Evolutionary conservation across 2,797 vertebrate species (phyloP).

Genomic region (Danio tinwini): DNA sequence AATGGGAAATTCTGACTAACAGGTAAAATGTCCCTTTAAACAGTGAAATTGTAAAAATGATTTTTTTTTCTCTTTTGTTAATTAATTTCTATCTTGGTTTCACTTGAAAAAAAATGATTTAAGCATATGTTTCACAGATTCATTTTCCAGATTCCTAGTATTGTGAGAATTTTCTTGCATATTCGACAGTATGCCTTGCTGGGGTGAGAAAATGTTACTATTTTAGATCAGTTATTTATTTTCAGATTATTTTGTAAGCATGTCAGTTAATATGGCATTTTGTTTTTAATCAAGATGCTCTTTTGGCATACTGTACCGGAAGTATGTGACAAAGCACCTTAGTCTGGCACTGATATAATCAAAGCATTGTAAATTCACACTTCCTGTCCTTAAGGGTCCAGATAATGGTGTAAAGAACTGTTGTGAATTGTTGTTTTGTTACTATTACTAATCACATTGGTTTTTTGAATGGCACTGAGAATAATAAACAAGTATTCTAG

Average conservation of each 20-base stretch:
- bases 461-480: slow-evolving; percentile 30
- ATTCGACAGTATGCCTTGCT: background rate
- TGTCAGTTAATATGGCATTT: background rate
- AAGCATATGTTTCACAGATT: background rate
- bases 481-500: slow-evolving; percentile 34
- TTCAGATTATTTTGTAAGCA: background rate
- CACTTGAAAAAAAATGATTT: background rate
- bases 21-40: no score
- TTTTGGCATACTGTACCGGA: slow-evolving; percentile 34
- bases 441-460: background rate
- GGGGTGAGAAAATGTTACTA: slow-evolving; percentile 21
- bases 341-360: slow-evolving; percentile 49
- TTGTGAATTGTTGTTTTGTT: background rate
- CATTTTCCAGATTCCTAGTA: background rate
- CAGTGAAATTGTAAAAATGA: background rate
- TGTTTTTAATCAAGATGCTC: slow-evolving; percentile 6
- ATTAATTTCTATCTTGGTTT: background rate
- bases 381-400: slow-evolving; percentile 18
- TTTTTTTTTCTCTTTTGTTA: background rate
- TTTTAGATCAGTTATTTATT: slow-evolving; percentile 47
- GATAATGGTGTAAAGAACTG: background rate
- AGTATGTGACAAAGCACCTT: slow-evolving; percentile 40
- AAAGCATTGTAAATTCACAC: slow-evolving; percentile 8
- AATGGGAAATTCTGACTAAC: background rate
- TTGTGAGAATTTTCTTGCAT: background rate